Conservation (phyloP, 2,797 vertebrate genomes). For the Iguana delicatissima region DNA sequence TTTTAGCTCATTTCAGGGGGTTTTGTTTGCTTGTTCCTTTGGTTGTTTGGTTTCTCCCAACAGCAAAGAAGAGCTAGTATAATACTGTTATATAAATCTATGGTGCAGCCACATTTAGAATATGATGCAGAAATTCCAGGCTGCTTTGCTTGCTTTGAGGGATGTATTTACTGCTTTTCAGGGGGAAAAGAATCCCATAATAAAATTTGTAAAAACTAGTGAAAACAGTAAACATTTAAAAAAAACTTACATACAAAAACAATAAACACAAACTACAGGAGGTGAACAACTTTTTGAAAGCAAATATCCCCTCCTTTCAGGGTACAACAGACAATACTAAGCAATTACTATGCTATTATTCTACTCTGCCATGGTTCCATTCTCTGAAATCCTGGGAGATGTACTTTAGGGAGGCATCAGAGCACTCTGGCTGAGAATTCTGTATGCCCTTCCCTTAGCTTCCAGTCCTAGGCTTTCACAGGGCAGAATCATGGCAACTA, state of each 20-base stretch:
- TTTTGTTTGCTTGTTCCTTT: not conserved
- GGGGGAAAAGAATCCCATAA: not conserved
- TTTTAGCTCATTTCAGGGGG: not conserved
- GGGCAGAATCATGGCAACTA: too few species aligned
- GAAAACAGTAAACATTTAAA: not conserved
- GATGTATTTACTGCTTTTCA: not conserved
- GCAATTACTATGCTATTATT: not conserved
- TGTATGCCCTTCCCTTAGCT: too few species aligned
- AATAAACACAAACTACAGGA: not conserved
- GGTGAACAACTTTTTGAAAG: not conserved
- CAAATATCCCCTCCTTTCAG: not conserved
- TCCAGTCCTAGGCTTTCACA: too few species aligned
- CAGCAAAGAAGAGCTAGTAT: constrained; percentile 5
- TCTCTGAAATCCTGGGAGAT: too few species aligned
- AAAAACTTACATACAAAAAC: not conserved
- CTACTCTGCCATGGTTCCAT: too few species aligned
- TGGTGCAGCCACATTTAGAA: not conserved
- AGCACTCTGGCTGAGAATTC: too few species aligned
- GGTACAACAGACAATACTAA: too few species aligned
- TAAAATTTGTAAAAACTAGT: not conserved
- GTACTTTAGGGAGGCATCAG: too few species aligned
- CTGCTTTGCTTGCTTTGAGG: not conserved
- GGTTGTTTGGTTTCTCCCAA: not conserved
- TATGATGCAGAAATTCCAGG: not conserved
- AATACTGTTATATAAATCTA: constrained; percentile 7